Evolutionary conservation across 2,888 invertebrate species (phyloP), one percentile per base, ranked within the genome.

Genomic region (Hemithea aestivaria): DNA sequence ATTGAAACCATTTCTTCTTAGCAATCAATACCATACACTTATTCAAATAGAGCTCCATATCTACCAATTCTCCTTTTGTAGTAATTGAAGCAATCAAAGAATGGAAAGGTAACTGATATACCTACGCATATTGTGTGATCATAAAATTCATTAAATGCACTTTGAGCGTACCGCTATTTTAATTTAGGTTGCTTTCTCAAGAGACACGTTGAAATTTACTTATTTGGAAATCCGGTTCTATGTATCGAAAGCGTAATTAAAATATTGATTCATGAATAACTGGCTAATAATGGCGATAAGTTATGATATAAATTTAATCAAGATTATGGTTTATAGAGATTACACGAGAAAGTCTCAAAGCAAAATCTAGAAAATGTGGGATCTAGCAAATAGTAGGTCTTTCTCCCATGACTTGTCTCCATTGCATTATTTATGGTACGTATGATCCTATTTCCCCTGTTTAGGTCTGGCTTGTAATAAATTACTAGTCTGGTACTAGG

Each of bases 121-220:
- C 23, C 20, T 35, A 34, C 27, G 27, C 27, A 34, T 5, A 16
- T 28, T 42, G 39, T 51, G 48, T 53, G 49, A 52, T 48, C 53
- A 58, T 63, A 61, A 62, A 61, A 60, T 56, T 56, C 44, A 42
- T 59, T 51, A 60, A 61, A 61, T 64, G 58, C 56, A 66, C 51
- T 60, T 66, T 47, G 48, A 54, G 47, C 42, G 54, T 55, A 66
- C 70, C 62, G 71, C 61, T 73, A 69, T 49, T 56, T 62, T 58
- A 66, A 76, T 67, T 66, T 57, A 59, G 65, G 62, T 62, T 66
- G 56, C 68, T 77, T 70, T 71, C 73, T 66, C 63, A 49, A 58
- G 50, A 53, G 52, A 45, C 53, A 52, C 35, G 45, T 48, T 49
- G 49, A 50, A 64, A 58, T 32, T 53, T 35, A 48, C 44, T 32